A percentile compares a stretch with the other conserved stretches of the same genome.
Conservation (phyloP, 2,797 vertebrate species). For the Vipera latastei region DNA sequence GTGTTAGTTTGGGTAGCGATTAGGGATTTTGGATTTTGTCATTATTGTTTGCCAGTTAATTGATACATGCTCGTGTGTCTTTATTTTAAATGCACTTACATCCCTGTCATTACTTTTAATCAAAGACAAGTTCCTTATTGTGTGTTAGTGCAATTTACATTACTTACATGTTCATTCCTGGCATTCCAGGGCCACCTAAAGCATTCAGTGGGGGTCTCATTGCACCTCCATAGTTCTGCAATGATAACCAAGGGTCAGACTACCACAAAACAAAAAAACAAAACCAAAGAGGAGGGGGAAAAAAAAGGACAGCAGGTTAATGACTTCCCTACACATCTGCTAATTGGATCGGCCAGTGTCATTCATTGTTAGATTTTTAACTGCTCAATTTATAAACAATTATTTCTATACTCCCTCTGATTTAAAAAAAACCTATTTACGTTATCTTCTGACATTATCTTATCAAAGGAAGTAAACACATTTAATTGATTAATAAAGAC, state of each 20-base stretch:
- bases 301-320: constrained; percentile 83
- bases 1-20: too few relatives aligned
- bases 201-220: constrained; percentile 98
- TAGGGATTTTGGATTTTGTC: too few relatives aligned
- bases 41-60: constrained; percentile 9
- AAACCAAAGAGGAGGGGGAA: constrained; percentile 80
- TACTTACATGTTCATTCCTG: constrained; percentile 98
- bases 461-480: constrained; percentile 12
- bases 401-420: constrained; percentile 27
- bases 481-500: constrained; percentile 5
- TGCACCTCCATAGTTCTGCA: constrained; percentile 93
- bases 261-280: constrained; percentile 85
- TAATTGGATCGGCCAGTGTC: constrained; percentile 69
- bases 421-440: constrained; percentile 19
- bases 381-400: constrained; percentile 55
- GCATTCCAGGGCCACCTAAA: constrained; percentile 94
- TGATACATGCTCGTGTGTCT: background rate
- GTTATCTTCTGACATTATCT: constrained; percentile 6
- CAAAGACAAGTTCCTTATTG: constrained; percentile 6
- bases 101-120: background rate
- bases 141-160: constrained; percentile 44
- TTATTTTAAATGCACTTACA: background rate
- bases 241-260: constrained; percentile 82
- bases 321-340: constrained; percentile 68
- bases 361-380: constrained; percentile 67